Conservation (phyloP, 2,888 invertebrate genomes). For the Chrysolina americana region DNA sequence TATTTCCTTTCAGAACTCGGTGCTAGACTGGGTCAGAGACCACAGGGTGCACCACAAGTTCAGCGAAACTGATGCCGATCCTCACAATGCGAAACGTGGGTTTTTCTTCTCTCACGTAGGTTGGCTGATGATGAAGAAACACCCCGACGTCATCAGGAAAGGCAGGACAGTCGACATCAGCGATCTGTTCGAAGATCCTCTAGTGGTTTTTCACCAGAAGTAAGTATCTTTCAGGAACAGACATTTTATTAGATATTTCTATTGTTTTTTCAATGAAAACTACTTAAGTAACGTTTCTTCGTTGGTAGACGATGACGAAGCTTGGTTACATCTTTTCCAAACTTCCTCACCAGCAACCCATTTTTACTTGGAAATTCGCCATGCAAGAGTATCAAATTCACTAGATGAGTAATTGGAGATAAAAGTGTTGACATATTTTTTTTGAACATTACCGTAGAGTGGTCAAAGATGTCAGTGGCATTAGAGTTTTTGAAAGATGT, state of each 20-base stretch:
- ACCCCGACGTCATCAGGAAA: constrained; percentile 85
- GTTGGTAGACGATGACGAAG: no score
- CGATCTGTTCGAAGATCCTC: constrained; percentile 84
- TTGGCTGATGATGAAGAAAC: constrained; percentile 92
- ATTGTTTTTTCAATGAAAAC: no score
- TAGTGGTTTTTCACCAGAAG: constrained; percentile 78
- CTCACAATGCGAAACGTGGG: constrained; percentile 89
- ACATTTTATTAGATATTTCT: constrained; percentile 23
- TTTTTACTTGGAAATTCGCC: no score
- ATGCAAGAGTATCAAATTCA: no score
- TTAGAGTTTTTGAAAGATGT: no score
- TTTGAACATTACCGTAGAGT: no score
- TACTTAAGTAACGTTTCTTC: no score
- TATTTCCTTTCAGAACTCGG: constrained; percentile 75
- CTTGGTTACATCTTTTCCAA: no score
- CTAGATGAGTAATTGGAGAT: no score
- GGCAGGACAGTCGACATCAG: constrained; percentile 87
- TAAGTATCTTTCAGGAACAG: constrained; percentile 27
- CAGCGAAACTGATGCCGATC: constrained; percentile 91
- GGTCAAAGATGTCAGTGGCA: no score
- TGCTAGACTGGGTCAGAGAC: constrained; percentile 89
- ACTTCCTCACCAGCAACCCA: no score
- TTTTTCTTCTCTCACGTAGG: constrained; percentile 96
- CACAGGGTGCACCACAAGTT: constrained; percentile 93
- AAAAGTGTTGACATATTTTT: no score